Percentiles rank a stretch among this genome's conserved stretches.
Conservation (phyloP, 2,888 invertebrate genomes). For the Hemicrepidius hirtus region DNA sequence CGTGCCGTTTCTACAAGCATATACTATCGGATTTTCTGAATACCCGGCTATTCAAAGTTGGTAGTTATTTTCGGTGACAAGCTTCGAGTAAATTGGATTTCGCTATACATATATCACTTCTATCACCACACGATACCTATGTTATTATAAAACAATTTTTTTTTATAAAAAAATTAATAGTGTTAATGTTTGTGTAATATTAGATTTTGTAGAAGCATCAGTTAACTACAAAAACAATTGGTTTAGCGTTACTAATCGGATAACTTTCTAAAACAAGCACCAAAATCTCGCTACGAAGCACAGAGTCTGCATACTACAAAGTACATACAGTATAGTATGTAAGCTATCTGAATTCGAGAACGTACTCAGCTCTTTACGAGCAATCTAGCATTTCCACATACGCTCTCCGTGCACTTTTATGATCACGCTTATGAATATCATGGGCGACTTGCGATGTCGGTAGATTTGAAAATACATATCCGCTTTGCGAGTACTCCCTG, state of each 20-base stretch:
- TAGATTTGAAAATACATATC: conserved; percentile 13
- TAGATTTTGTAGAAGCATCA: too few relatives aligned
- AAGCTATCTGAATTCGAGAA: conserved; percentile 23
- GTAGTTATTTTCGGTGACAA: conserved; percentile 42
- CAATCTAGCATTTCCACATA: conserved; percentile 26
- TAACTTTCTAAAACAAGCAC: neutral
- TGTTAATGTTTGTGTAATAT: neutral
- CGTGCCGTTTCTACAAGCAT: conserved; percentile 37
- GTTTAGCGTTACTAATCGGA: neutral
- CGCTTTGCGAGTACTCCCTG: neutral
- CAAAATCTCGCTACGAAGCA: neutral
- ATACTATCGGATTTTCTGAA: conserved; percentile 37
- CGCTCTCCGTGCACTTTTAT: conserved; percentile 40
- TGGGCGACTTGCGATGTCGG: conserved; percentile 20
- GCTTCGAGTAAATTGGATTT: conserved; percentile 40
- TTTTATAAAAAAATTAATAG: neutral
- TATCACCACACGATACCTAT: conserved; percentile 19
- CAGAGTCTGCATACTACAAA: neutral
- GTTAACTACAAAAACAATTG: too few relatives aligned
- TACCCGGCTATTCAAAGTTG: conserved; percentile 34
- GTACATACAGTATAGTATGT: neutral
- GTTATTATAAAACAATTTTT: conserved; percentile 18
- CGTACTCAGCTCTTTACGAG: conserved; percentile 23
- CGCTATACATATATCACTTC: conserved; percentile 26
- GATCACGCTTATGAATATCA: conserved; percentile 48